Conservation (phyloP, 2,888 invertebrate species). For the Nomada ruficornis region DNA sequence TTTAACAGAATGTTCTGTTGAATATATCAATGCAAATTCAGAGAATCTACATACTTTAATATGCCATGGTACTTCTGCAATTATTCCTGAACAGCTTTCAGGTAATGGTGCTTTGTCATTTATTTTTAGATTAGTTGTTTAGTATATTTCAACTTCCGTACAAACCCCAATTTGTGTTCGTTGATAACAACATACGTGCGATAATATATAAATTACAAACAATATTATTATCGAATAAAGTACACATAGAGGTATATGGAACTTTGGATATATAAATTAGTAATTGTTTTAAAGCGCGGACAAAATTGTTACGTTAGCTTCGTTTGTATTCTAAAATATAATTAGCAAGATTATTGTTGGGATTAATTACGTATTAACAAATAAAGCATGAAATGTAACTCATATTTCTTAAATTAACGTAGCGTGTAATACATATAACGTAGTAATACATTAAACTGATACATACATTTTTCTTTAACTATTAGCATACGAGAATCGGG, state of each 20-base stretch:
- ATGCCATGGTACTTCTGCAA: constrained; percentile 89
- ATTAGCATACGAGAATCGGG: constrained; percentile 80
- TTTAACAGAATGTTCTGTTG: constrained; percentile 88
- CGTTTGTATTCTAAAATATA: neutral
- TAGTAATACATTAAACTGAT: constrained; percentile 4
- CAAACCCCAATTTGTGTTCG: neutral
- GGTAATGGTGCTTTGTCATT: constrained; percentile 32
- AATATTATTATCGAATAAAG: neutral
- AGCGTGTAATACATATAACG: neutral
- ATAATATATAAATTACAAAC: neutral
- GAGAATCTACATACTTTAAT: constrained; percentile 89
- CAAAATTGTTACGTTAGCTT: no score
- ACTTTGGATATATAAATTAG: neutral
- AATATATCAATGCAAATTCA: constrained; percentile 89
- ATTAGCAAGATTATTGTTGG: neutral
- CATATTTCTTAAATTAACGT: no score
- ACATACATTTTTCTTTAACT: constrained; percentile 21
- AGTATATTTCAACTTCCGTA: neutral
- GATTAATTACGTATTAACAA: neutral
- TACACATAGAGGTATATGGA: neutral
- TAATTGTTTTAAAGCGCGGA: neutral
- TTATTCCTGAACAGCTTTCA: constrained; percentile 84
- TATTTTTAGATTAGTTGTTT: neutral
- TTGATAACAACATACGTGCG: no score
- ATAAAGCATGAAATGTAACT: no score